Base-by-base conservation (phyloP, 2,888 invertebrate species). In the Oasisia sp. region DNA sequence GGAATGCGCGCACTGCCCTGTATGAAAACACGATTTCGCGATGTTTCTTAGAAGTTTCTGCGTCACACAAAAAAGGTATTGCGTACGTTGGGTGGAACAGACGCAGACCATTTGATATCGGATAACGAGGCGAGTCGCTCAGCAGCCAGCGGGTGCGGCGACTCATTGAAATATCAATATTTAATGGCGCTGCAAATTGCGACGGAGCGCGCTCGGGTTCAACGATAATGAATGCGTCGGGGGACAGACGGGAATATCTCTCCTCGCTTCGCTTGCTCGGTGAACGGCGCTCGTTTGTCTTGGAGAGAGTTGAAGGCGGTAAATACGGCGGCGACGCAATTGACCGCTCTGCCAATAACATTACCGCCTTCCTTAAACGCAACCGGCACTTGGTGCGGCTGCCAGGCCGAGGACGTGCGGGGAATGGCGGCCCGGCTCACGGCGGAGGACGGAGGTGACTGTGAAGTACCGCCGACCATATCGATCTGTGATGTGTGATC, bases 161-260 rank as follows among this genome's bases (percentile, higher is more conserved):
- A 58, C 58, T 58, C 58, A 58, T 58, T 58, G 58, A 58, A 58
- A 58, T 58, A 58, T 58, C 58, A 58, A 58, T 58, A 58, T 58
- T 58, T 58, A 58, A 58, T 58, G 58, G 58, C 58, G 58, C 58
- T 58, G 58, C 58, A 58, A 58, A 58, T 58, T 58, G 58, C 58
- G 58, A 58, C 58, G 58, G 58, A 58, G 27, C 58, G 58, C 58
- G 58, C 58, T 5, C 58, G 27, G 58, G 58, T 58, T 58, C 58
- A 58, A 11, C 58, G 58, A 58, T 58, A 58, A 58, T 58, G 58
- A 58, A 58, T 58, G 19, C 58, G 58, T 58, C 58, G 19, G 58
- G 58, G 58, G 58, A 58, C 58, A 27, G 12, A 58, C 58, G 12
- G 14, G 58, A 58, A 58, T 58, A 58, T 58, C 58, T 58, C 19